Evolutionary conservation across 2,888 invertebrate genomes (phyloP).

Genomic region (Isoperla grammatica): DNA sequence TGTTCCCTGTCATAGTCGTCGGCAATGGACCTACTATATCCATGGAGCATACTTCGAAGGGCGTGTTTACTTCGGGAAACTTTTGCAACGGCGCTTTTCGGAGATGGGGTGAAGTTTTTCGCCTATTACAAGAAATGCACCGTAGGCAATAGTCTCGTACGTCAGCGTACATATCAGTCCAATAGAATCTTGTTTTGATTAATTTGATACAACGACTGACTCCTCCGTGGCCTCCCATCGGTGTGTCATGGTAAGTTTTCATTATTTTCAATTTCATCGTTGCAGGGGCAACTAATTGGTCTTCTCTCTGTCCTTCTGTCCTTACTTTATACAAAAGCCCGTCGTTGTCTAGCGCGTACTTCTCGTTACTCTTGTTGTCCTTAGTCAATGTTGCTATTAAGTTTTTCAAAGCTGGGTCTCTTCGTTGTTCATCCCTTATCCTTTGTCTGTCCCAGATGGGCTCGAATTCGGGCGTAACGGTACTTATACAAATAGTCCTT

Average conservation of each 20-base stretch:
- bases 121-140: slow-evolving; percentile 18
- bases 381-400: not conserved
- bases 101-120: slow-evolving; percentile 18
- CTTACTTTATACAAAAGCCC: slow-evolving; percentile 18
- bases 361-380: not conserved
- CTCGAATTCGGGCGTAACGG: not conserved
- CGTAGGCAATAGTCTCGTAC: slow-evolving; percentile 5
- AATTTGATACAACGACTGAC: slow-evolving; percentile 1
- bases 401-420: not conserved
- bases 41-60: slow-evolving; percentile 12
- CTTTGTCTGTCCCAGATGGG: slow-evolving; percentile 15
- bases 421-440: slow-evolving; percentile 4
- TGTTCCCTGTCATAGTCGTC: not conserved
- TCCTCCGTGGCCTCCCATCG: slow-evolving; percentile 20
- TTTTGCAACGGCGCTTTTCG: slow-evolving; percentile 19
- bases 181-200: slow-evolving; percentile 18
- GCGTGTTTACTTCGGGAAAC: slow-evolving; percentile 8
- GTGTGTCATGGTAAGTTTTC: slow-evolving; percentile 16
- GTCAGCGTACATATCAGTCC: slow-evolving; percentile 16
- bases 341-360: slow-evolving; percentile 13
- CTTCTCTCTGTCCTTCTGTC: slow-evolving; percentile 11
- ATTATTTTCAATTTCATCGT: slow-evolving; percentile 18
- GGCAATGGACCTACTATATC: slow-evolving; percentile 6
- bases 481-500: not conserved
- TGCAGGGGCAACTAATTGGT: slow-evolving; percentile 16